Percentiles rank a stretch among this genome's conserved stretches.
Conservation (phyloP, 2,113 vertebrate genomes). For the Serinus canaria region DNA sequence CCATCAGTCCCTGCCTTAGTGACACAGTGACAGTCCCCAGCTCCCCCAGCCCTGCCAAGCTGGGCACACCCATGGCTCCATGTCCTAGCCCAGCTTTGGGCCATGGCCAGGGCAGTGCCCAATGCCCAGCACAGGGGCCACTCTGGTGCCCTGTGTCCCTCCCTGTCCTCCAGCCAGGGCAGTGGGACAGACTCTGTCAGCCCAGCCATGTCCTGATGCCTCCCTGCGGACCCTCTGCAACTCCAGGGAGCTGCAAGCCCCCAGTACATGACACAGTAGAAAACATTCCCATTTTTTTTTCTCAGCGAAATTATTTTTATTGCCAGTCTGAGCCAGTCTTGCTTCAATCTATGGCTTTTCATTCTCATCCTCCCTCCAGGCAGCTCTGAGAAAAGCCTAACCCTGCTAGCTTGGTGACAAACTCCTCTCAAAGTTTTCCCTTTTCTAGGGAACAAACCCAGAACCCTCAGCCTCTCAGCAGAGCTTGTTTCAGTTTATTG, state of each 20-base stretch:
- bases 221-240: neutral
- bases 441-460: neutral
- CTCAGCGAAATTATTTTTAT: neutral
- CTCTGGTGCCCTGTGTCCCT: neutral
- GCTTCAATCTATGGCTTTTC: neutral
- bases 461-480: neutral
- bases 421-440: neutral
- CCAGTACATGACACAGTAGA: neutral
- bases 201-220: neutral
- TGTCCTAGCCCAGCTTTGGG: no score
- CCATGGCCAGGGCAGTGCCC: rapidly evolving
- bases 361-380: neutral
- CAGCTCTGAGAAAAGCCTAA: neutral
- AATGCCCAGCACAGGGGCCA: rapidly evolving
- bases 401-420: neutral
- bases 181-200: neutral
- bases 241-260: rapidly evolving
- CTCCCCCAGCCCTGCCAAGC: neutral
- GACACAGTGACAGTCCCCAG: rapidly evolving
- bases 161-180: no score
- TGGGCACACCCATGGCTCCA: no score
- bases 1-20: neutral
- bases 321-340: neutral
- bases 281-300: neutral
- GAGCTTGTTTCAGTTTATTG: neutral